Evolutionary conservation across 2,888 invertebrate genomes (phyloP).

Genomic region (Lithosia quadra): DNA sequence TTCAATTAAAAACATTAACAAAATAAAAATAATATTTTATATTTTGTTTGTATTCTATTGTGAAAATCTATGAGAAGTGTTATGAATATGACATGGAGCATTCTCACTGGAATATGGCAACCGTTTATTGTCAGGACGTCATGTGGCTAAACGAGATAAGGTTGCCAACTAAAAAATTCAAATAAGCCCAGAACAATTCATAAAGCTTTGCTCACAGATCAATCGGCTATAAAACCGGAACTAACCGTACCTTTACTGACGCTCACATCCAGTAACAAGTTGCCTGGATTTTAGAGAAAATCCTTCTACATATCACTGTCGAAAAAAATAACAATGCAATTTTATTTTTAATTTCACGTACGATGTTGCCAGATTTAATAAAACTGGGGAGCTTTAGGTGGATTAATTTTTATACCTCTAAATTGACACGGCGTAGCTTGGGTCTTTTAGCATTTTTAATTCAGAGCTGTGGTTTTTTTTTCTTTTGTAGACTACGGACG

Average conservation of each 20-base stretch:
- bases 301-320: slow-evolving; percentile 5
- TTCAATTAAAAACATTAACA: too few species aligned
- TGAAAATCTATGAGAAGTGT: not conserved
- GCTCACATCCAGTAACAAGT: not conserved
- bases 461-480: not conserved
- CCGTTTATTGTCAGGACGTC: not conserved
- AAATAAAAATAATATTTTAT: not conserved
- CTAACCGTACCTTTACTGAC: not conserved
- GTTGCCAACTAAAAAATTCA: not conserved
- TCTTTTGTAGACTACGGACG: not conserved
- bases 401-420: slow-evolving; percentile 5
- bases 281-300: not conserved
- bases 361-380: slow-evolving; percentile 5
- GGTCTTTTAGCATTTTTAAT: not conserved
- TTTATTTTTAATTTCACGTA: slow-evolving; percentile 1
- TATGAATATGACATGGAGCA: not conserved
- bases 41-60: not conserved
- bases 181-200: not conserved
- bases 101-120: not conserved
- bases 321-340: not conserved
- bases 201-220: slow-evolving; percentile 7
- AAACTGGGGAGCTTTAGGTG: not conserved
- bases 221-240: slow-evolving; percentile 6
- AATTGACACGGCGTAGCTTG: not conserved
- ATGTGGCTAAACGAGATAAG: not conserved